A percentile compares a stretch with the other conserved stretches of the same genome.
Evolutionary conservation across 2,113 vertebrate genomes (phyloP).

Genomic region (Leptobrachium ailaonicum): DNA sequence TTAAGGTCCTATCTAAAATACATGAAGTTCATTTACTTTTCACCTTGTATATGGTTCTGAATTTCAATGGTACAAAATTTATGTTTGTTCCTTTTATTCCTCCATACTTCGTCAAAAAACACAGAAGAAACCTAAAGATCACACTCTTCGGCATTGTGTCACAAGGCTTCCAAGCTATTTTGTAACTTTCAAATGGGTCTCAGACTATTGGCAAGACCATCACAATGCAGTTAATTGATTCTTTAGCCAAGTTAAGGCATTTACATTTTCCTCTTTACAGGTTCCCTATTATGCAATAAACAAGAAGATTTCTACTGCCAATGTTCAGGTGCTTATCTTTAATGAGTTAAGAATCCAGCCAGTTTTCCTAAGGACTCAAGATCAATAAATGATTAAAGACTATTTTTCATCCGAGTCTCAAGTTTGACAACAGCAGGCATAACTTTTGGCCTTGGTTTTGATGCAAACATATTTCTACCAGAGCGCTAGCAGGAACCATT

Average conservation of each 20-base stretch:
- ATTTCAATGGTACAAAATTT: no score
- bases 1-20: no score
- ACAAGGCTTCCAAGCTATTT: slow-evolving; percentile 21
- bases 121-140: background rate
- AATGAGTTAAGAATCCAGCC: slow-evolving; percentile 46
- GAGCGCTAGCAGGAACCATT: slow-evolving; percentile 21
- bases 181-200: slow-evolving; percentile 6
- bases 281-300: slow-evolving; percentile 49
- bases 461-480: slow-evolving; percentile 34
- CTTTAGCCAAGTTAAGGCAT: slow-evolving; percentile 32
- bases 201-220: slow-evolving; percentile 1
- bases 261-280: slow-evolving; percentile 37
- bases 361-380: slow-evolving; percentile 44
- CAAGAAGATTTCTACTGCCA: slow-evolving; percentile 35
- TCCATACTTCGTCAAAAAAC: background rate
- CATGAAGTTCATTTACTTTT: no score
- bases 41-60: no score
- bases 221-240: slow-evolving; percentile 44
- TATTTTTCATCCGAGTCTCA: slow-evolving; percentile 42
- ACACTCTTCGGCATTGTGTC: slow-evolving; percentile 6
- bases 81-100: no score
- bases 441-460: slow-evolving; percentile 42
- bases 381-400: slow-evolving; percentile 50
- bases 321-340: slow-evolving; percentile 44
- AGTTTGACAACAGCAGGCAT: slow-evolving; percentile 41